A percentile compares a stretch with the other conserved stretches of the same genome.
Conservation (phyloP, 2,113 vertebrate species). For the Equus quagga region DNA sequence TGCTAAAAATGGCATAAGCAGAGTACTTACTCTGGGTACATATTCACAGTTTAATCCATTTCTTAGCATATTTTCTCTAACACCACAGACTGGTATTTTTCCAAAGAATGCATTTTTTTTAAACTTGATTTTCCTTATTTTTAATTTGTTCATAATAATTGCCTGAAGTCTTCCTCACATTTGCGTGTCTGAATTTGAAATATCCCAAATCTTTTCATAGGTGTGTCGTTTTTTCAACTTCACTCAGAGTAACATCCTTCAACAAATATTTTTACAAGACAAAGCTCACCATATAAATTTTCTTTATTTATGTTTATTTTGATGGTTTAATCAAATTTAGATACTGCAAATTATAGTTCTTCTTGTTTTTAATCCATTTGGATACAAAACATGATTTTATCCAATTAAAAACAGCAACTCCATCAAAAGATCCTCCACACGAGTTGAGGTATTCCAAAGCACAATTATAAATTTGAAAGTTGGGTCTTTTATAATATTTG, state of each 20-base stretch:
- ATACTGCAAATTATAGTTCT: not conserved
- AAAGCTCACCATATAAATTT: not conserved
- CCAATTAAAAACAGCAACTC: not conserved
- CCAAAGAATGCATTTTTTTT: not conserved
- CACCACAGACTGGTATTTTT: not conserved
- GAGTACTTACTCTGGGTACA: not conserved
- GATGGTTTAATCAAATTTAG: constrained; percentile 4
- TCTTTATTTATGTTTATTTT: not conserved
- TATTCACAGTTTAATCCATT: not conserved
- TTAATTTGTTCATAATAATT: not conserved
- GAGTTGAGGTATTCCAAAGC: not conserved
- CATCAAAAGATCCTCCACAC: not conserved
- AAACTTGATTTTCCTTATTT: not conserved
- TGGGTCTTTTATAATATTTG: not conserved
- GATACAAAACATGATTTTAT: not conserved
- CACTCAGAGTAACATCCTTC: not conserved
- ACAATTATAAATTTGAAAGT: constrained; percentile 4
- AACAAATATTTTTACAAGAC: not conserved
- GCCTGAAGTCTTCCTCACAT: not conserved
- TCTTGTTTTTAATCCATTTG: constrained; percentile 7
- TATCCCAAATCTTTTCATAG: not conserved
- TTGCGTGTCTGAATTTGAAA: not conserved
- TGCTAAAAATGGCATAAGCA: not conserved
- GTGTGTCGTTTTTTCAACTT: not conserved
- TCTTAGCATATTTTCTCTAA: not conserved